Conservation (phyloP, 2,888 invertebrate genomes). For the Drosophila colorata region DNA sequence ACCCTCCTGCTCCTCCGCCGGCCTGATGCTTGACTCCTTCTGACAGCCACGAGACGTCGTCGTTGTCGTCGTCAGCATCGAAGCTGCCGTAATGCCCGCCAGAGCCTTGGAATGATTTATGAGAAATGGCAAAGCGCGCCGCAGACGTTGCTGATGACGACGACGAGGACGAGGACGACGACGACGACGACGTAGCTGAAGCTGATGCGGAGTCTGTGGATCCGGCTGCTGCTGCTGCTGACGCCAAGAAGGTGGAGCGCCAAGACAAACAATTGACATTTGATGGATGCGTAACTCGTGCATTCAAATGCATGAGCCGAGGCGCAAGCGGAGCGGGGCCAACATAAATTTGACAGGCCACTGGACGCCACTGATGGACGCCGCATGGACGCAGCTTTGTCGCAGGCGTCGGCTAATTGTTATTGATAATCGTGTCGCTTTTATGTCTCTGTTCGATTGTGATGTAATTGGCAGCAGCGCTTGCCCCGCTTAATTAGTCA, state of each 20-base stretch:
- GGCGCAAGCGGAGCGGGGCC: constrained; percentile 4
- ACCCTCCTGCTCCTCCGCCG: not conserved
- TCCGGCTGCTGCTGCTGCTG: constrained; percentile 1
- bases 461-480: constrained; percentile 35
- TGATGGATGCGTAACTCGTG: constrained; percentile 81
- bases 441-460: constrained; percentile 59
- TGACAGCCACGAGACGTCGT: constrained; percentile 51
- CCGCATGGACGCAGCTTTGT: constrained; percentile 37
- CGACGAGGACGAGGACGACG: not conserved
- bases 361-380: constrained; percentile 37
- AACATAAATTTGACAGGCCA: constrained; percentile 66
- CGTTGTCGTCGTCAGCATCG: constrained; percentile 32
- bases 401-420: constrained; percentile 77
- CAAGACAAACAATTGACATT: constrained; percentile 81
- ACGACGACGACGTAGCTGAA: not conserved
- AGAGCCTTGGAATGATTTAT: constrained; percentile 74
- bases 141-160: constrained; percentile 34
- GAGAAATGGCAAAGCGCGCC: constrained; percentile 65
- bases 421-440: constrained; percentile 74
- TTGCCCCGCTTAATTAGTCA: constrained; percentile 71
- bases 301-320: constrained; percentile 67
- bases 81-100: constrained; percentile 56
- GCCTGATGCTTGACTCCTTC: constrained; percentile 6
- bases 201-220: constrained; percentile 3
- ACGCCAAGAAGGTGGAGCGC: constrained; percentile 65